Evolutionary conservation across 2,797 vertebrate species (phyloP).

Genomic region (Platalea minor): DNA sequence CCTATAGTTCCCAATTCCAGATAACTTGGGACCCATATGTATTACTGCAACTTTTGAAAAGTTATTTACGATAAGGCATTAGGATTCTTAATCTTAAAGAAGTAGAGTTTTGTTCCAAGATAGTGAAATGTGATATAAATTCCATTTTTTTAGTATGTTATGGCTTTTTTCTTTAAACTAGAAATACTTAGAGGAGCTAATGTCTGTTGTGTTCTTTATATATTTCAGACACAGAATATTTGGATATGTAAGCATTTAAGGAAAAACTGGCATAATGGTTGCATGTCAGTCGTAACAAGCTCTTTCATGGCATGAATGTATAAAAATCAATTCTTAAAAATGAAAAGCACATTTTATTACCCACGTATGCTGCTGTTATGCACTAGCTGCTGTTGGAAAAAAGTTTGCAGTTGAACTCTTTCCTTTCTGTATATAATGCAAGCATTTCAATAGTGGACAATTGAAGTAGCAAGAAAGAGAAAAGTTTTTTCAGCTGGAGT

Average conservation of each 20-base stretch:
- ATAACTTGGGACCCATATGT: background rate
- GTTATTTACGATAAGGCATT: background rate
- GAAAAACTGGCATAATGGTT: background rate
- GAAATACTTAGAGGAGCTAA: background rate
- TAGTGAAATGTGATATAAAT: background rate
- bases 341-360: background rate
- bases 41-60: background rate
- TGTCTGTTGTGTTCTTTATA: background rate
- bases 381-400: background rate
- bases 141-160: background rate
- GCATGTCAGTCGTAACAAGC: background rate
- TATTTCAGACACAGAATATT: background rate
- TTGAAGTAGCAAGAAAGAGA: background rate
- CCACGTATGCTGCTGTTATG: background rate
- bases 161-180: background rate
- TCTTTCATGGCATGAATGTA: background rate
- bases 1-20: background rate
- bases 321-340: background rate
- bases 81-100: background rate
- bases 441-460: background rate
- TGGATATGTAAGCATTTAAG: background rate
- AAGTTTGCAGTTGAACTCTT: background rate
- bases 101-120: background rate
- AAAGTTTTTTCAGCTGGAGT: background rate
- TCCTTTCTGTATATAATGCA: background rate